Evolutionary conservation across 2,888 invertebrate species (phyloP).

Genomic region (Marronus borbonicus): DNA sequence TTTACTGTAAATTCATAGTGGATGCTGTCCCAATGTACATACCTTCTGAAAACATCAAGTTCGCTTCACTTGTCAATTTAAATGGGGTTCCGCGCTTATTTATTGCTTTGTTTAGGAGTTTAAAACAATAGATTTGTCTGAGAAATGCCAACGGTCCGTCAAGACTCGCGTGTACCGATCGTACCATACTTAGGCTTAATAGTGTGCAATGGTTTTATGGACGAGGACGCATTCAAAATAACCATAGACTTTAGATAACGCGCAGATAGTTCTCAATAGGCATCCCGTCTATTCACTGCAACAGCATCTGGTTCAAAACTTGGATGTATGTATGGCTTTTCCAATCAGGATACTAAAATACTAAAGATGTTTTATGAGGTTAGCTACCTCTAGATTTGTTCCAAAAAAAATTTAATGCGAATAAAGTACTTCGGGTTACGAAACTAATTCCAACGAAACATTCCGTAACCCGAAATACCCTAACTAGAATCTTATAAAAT

Average conservation of each 20-base stretch:
- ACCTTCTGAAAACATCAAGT: conserved; percentile 49
- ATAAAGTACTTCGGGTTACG: no score
- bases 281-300: no score
- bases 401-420: no score
- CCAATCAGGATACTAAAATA: no score
- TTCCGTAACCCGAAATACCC: no score
- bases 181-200: conserved; percentile 53
- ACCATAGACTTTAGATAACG: conserved; percentile 22
- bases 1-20: conserved; percentile 46
- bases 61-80: conserved; percentile 64
- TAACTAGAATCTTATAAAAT: no score
- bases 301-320: no score
- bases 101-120: conserved; percentile 65
- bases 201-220: conserved; percentile 44
- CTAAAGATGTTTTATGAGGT: no score
- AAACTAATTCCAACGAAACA: no score
- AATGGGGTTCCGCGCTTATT: conserved; percentile 66
- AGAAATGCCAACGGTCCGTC: conserved; percentile 66
- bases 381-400: no score
- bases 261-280: conserved; percentile 4
- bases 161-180: conserved; percentile 59
- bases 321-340: no score
- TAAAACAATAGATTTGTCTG: conserved; percentile 70
- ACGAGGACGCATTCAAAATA: conserved; percentile 28
- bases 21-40: conserved; percentile 28